Base-by-base conservation (phyloP, 92 coral and sea anemone species). In the Porites cylindrica region DNA sequence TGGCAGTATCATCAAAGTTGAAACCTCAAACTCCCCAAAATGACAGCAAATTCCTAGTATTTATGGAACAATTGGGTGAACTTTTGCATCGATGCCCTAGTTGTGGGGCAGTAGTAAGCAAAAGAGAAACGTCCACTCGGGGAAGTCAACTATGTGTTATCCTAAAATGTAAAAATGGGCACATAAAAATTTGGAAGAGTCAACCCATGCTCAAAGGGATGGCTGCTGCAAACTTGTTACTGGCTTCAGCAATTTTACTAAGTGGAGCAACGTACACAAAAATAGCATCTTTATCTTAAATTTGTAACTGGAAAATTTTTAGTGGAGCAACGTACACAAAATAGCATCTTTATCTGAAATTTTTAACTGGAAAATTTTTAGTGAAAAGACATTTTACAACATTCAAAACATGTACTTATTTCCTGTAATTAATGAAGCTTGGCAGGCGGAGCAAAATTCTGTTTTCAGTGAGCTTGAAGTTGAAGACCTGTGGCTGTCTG, bases 371-470 rank as follows among this genome's bases (percentile, higher is more conserved):
- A 2, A 62, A 86, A 32, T 87, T 71, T 80, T 87, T 38, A 51
- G 73, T 54, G 87, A 87, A 61, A 87, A 32, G 58, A 51, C 73
- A 29, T 87, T 73, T 74, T 91, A 87, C 51, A 62, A 76, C 24
- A 68, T 58, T 60, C 93, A 87, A 77, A 77, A 82, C 14, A 13
- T 9, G 0, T 74, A 51, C 47, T 71, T 88, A 26, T 65, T 91
- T 76, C 94, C 92, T 56, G 94, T 88, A 16, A 77, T 91, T 56
- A 81, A 91, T 58, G 89, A 82, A 50, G 74, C 82, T 65, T 91
- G 91, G 94, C 78, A 29, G 32, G 32, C 3, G 32, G 32, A 29
- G 32, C 32, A 2, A 29, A 29, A 29, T 29, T 29, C 32, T 29
- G 32, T 29, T 29, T 29, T 29, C 32, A 29, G 32, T 29, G 32